phyloP scores from a whole-genome alignment of 2,113 vertebrate species.

The Dicrurus megarhynchus region DNA sequence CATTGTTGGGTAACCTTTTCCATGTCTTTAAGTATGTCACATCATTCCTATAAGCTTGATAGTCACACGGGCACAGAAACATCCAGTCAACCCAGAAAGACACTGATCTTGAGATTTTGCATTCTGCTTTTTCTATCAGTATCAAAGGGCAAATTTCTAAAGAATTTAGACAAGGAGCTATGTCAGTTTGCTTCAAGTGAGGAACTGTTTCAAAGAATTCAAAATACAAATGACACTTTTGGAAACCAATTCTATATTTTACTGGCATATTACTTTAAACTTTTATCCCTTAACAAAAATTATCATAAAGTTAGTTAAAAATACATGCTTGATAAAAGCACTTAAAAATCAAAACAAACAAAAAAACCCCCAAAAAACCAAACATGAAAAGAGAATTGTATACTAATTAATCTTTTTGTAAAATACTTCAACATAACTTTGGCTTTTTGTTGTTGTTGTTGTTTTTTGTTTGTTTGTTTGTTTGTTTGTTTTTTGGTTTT shows the following conservation, averaged over 20 bases:
- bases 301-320: neutral
- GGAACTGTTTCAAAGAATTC: neutral
- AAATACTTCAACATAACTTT: no score
- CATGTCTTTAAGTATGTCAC: neutral
- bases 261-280: neutral
- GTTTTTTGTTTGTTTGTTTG: accelerated
- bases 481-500: neutral
- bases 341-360: no score
- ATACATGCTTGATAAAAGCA: neutral
- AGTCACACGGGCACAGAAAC: neutral
- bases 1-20: neutral
- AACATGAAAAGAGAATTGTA: no score
- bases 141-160: neutral
- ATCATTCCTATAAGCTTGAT: neutral
- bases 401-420: no score
- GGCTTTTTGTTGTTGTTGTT: no score
- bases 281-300: neutral
- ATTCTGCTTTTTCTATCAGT: neutral
- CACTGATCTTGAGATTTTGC: neutral
- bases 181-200: neutral
- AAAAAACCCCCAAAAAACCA: no score
- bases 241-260: neutral
- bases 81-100: neutral
- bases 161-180: neutral
- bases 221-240: neutral